These are phyloP conservation scores for Drosophila nebulosa DNA, from an alignment of 1,140 invertebrate genomes.

Conservation along the genomic window DNA sequence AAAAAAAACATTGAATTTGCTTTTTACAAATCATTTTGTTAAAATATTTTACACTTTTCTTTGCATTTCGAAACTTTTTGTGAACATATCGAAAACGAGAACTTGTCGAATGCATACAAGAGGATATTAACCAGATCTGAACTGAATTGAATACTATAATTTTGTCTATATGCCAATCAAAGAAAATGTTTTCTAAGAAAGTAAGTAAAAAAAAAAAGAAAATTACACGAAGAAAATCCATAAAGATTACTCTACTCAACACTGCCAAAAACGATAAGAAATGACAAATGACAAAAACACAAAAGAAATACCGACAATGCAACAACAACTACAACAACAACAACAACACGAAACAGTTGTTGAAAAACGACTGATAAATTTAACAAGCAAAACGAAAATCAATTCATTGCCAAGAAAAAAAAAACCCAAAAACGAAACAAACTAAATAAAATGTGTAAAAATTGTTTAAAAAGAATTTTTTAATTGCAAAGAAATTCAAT, in stretches of 20 bases:
- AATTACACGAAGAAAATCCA: slow-evolving; percentile 4
- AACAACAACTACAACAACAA: slow-evolving; percentile 3
- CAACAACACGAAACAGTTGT: slow-evolving; percentile 46
- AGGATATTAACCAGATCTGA: neutral
- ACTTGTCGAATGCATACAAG: neutral
- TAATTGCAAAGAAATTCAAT: slow-evolving; percentile 10
- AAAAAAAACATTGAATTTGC: slow-evolving; percentile 21
- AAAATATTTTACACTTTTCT: neutral
- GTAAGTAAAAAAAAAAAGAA: slow-evolving; percentile 32
- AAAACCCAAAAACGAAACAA: neutral
- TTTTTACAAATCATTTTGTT: slow-evolving; percentile 29
- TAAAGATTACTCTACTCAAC: slow-evolving; percentile 52
- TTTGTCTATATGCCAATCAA: slow-evolving; percentile 49
- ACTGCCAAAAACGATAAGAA: slow-evolving; percentile 69
- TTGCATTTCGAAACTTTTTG: slow-evolving; percentile 10
- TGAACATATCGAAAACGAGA: slow-evolving; percentile 23
- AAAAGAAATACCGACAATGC: slow-evolving; percentile 5
- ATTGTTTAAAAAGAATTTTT: neutral
- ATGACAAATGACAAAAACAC: slow-evolving; percentile 17
- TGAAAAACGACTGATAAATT: slow-evolving; percentile 66
- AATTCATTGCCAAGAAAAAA: neutral
- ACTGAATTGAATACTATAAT: slow-evolving; percentile 17
- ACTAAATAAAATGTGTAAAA: neutral
- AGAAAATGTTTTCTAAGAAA: neutral
- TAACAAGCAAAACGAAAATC: slow-evolving; percentile 12